Evolutionary conservation across 1,140 invertebrate genomes (phyloP), one percentile per base, ranked within the genome.

Genomic region (Plectus sambesii): DNA sequence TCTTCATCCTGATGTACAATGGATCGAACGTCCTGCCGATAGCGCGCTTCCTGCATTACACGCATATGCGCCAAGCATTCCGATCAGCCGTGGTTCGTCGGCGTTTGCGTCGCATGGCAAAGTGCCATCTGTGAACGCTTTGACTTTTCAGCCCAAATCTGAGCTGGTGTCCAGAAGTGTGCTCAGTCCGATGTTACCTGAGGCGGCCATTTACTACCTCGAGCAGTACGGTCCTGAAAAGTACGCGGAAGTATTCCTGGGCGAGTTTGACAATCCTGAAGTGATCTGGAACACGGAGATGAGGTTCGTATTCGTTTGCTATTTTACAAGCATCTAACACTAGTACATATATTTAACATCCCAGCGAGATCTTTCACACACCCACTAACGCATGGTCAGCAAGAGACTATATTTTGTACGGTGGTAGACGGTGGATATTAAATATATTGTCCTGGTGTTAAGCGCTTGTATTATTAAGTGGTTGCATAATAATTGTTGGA

Each of bases 201-300:
- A 99, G 71, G 94, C 94, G 0, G 98, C 98, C 90, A 86, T 98
- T 0, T 92, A 87, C 63, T 98, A 97, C 69, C 75, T 99, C 40
- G 90, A 99, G 73, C 96, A 97, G 71, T 90, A 99, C 69, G 90
- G 89, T 5, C 78, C 92, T 1, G 90, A 97, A 51, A 94, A 93
- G 69, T 99, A 99, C 76, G 88, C 93, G 0, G 85, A 98, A 73
- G 97, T 96, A 60, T 98, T 93, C 72, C 78, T 98, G 0, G 93
- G 94, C 2, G 94, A 99, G 74, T 99, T 89, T 73, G 92, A 99
- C 69, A 98, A 92, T 5, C 94, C 94, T 1, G 94, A 99, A 76
- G 90, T 88, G 0, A 98, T 80, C 40, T 80, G 78, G 79, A 79
- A 75, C 56, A 71, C 57, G 56, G 76, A 76, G 60, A 79, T 78